Evolutionary conservation across 2,888 invertebrate species (phyloP), one percentile per base, ranked within the genome.

Genomic region (Leptopterna dolabrata): DNA sequence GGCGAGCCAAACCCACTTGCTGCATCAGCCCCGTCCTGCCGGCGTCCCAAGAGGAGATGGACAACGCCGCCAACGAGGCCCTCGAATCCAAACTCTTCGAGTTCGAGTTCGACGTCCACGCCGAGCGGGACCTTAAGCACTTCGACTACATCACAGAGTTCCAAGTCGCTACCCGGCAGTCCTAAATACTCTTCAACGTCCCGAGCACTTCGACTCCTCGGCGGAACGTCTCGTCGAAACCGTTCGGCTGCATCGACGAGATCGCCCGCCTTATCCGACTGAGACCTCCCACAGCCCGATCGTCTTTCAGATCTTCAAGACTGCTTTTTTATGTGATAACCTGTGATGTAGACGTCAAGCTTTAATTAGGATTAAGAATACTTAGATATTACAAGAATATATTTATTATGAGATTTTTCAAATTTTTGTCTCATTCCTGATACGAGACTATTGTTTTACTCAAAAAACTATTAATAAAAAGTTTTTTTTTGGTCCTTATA

Each of bases 41-140:
- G 24, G 0, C 41, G 43, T 85, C 85, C 16, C 76, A 81, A 27
- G 89, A 89, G 47, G 89, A 89, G 51, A 55, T 88, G 36, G 88
- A 89, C 81, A 89, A 89, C 86, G 76, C 81, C 19, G 29, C 82
- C 41, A 89, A 89, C 83, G 89, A 89, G 30, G 86, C 86, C 13
- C 86, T 89, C 55, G 89, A 89, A 78, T 85, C 83, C 45, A 87
- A 86, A 55, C 9, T 45, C 43, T 45, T 78, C 51, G 13, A 70
- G 19, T 55, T 80, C 76, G 83, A 71, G 4, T 71, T 41, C 27
- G 51, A 76, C 47, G 80, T 45, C 9, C 24, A 76, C 27, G 51
- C 78, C 78, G 88, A 89, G 29, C 27, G 81, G 30, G 89, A 89
- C 76, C 78, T 89, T 14, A 55, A 87, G 36, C 83, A n/a, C 27